Evolutionary conservation across 2,113 vertebrate species (phyloP), one percentile per base, ranked within the genome.

Genomic region (Xiphias gladius): DNA sequence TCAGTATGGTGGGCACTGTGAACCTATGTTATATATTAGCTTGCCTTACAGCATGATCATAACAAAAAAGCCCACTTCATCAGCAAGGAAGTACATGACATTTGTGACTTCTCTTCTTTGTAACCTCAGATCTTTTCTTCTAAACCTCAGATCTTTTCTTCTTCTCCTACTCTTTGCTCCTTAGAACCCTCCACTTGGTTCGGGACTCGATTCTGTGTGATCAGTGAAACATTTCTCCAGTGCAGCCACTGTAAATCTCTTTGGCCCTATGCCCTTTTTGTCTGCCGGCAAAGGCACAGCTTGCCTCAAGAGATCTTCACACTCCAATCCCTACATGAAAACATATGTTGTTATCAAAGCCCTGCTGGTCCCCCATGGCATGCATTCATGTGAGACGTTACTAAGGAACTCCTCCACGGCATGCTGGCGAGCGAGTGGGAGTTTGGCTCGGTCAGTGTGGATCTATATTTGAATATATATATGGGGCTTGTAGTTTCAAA

Each of bases 291-390:
- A 80, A 79, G 76, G 54, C 65, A 50, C 75, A 30, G 67, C 65
- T 72, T 76, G 79, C 80, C 85, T 74, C 73, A 41, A 41, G 79
- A 83, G 64, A 88, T 73, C 72, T 66, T 74, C 67, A 70, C 75
- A 83, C 85, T 86, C 68, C 77, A 68, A 52, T 74, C 64, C 77
- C 82, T 43, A 80, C 88, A 91, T 75, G 68, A 89, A 84, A 93
- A 93, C 90, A 91, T 81, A 78, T 85, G 89, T 69, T 81, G 76
- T 73, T 81, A 85, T 88, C 80, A 88, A 84, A 87, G 81, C 59
- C 75, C 55, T 17, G 58, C 85, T 73, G 86, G 86, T 76, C 88
- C 82, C 76, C 63, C 1, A 5, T 52, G 66, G 85, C 79, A 54
- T 3, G 39, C 79, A 73, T 73, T 80, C 86, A 92, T 81, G 77